phyloP scores from a whole-genome alignment of 2,797 vertebrate species.

The Spea hammondii region DNA sequence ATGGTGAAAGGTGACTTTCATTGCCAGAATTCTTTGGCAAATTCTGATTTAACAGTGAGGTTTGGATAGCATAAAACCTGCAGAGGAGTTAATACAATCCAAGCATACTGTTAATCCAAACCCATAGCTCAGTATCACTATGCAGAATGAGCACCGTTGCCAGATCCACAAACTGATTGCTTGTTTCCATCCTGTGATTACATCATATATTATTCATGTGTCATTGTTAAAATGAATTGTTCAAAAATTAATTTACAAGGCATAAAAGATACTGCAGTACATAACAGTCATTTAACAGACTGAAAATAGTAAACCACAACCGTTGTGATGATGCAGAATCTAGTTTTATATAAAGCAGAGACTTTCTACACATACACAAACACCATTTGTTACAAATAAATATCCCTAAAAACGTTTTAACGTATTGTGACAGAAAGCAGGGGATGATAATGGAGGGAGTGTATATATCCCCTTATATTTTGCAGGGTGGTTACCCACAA shows the following conservation, averaged over 20 bases:
- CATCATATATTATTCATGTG: slow-evolving; percentile 1
- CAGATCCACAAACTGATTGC: not conserved
- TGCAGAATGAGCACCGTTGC: not conserved
- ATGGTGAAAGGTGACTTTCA: too few relatives aligned
- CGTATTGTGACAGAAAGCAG: too few relatives aligned
- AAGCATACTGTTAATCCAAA: not conserved
- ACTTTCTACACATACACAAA: too few relatives aligned
- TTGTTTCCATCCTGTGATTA: not conserved
- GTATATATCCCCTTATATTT: too few relatives aligned
- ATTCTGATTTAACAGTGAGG: too few relatives aligned
- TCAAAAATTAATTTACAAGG: not conserved
- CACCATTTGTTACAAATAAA: too few relatives aligned
- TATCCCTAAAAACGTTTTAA: too few relatives aligned
- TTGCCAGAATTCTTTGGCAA: too few relatives aligned
- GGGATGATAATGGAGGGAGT: too few relatives aligned
- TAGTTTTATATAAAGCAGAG: too few relatives aligned
- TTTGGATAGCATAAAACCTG: not conserved
- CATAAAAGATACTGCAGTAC: not conserved
- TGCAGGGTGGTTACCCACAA: too few relatives aligned
- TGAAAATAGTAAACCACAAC: not conserved
- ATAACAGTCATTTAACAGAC: not conserved
- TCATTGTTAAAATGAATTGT: not conserved
- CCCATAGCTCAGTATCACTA: not conserved
- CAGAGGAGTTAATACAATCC: not conserved
- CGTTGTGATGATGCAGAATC: too few relatives aligned